A percentile compares a stretch with the other conserved stretches of the same genome.
Evolutionary conservation across 2,888 invertebrate genomes (phyloP).

Genomic region (Amblyjoppa fuscipennis): DNA sequence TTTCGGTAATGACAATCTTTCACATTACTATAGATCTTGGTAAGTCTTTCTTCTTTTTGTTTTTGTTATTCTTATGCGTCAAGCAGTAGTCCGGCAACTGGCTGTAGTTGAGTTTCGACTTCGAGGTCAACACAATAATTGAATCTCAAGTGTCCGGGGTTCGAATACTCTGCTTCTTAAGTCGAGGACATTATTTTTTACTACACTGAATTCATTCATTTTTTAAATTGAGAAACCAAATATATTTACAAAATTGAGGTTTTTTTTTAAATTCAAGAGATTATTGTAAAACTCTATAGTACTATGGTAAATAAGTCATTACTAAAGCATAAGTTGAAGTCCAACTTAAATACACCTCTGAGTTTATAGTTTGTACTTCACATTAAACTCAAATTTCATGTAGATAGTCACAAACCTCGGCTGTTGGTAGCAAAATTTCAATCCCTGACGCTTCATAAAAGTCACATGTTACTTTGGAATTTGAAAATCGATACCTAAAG

Average conservation of each 20-base stretch:
- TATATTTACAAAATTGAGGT: background rate
- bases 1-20: constrained; percentile 82
- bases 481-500: background rate
- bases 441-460: background rate
- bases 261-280: background rate
- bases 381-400: background rate
- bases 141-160: background rate
- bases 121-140: background rate
- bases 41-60: constrained; percentile 60
- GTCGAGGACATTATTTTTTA: background rate
- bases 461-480: background rate
- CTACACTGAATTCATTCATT: background rate
- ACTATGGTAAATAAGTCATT: background rate
- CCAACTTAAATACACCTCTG: background rate
- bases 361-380: background rate
- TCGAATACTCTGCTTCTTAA: background rate
- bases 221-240: background rate
- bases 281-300: background rate
- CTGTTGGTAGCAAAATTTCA: background rate
- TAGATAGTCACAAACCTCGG: background rate
- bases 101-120: constrained; percentile 12
- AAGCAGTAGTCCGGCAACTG: constrained; percentile 14
- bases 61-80: constrained; percentile 13
- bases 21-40: constrained; percentile 72
- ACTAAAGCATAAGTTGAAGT: background rate